Conservation (phyloP, 2,113 vertebrate species). For the Elgaria multicarinata region DNA sequence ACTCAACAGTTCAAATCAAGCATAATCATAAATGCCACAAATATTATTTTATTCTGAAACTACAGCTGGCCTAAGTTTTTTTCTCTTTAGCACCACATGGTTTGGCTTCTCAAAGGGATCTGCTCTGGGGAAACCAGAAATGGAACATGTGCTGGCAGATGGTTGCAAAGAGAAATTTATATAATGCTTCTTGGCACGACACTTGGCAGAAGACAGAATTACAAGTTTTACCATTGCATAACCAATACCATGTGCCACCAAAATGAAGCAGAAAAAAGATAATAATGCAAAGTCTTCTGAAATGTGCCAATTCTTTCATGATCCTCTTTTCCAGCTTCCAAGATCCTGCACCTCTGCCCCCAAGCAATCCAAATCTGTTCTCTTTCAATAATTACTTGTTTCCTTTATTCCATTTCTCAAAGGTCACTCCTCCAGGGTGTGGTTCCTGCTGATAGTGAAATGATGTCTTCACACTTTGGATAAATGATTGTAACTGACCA, state of each 20-base stretch:
- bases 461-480: slow-evolving; percentile 68
- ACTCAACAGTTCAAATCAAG: neutral
- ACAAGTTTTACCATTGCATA: slow-evolving; percentile 67
- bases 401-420: slow-evolving; percentile 29
- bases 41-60: neutral
- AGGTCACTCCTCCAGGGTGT: slow-evolving; percentile 70
- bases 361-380: neutral
- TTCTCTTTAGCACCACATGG: neutral
- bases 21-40: neutral
- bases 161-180: slow-evolving; percentile 61
- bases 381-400: slow-evolving; percentile 27
- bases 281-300: slow-evolving; percentile 55
- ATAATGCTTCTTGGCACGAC: slow-evolving; percentile 60
- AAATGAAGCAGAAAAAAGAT: slow-evolving; percentile 55
- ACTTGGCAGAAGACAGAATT: slow-evolving; percentile 63
- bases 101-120: neutral
- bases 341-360: neutral
- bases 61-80: neutral
- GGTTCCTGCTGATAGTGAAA: slow-evolving; percentile 68
- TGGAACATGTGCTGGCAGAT: slow-evolving; percentile 70
- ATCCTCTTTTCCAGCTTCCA: slow-evolving; percentile 52
- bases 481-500: slow-evolving; percentile 72
- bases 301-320: slow-evolving; percentile 38
- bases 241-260: slow-evolving; percentile 60
- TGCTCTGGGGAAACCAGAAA: slow-evolving; percentile 44